phyloP scores from a whole-genome alignment of 2,888 invertebrate genomes.

The Silvanus unidentatus region DNA sequence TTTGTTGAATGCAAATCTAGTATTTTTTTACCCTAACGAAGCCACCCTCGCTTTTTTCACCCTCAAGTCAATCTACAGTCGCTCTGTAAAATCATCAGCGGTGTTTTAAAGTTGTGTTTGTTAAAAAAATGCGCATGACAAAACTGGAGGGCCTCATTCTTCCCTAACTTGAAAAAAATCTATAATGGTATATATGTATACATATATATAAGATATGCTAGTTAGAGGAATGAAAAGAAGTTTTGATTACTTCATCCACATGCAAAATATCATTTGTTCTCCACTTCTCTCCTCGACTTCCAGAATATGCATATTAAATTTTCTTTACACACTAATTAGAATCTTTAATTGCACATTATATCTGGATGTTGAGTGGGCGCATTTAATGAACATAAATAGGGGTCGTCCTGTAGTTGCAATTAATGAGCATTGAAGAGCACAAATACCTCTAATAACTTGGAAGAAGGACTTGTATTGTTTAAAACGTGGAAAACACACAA shows the following conservation, averaged over 20 bases:
- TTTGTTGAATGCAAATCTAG: slow-evolving; percentile 45
- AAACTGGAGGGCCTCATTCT: slow-evolving; percentile 38
- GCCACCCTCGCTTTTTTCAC: slow-evolving; percentile 48
- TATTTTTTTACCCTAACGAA: slow-evolving; percentile 48
- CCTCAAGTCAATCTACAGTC: slow-evolving; percentile 43
- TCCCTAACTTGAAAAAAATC: slow-evolving; percentile 48
- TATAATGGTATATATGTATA: slow-evolving; percentile 48
- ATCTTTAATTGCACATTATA: no score
- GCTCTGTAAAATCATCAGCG: slow-evolving; percentile 29
- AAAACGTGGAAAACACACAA: no score
- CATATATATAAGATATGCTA: slow-evolving; percentile 48
- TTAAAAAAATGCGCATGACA: slow-evolving; percentile 28
- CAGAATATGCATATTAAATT: no score
- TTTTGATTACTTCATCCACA: slow-evolving; percentile 38
- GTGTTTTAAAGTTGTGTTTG: slow-evolving; percentile 22
- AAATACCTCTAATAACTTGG: no score
- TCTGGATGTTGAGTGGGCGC: no score
- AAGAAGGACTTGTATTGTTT: no score
- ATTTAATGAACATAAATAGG: no score
- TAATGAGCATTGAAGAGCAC: no score
- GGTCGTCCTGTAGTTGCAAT: no score
- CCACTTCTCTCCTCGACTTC: no score
- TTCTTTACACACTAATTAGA: no score
- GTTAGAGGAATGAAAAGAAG: slow-evolving; percentile 46
- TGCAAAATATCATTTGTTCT: no score